phyloP scores from a whole-genome alignment of 2,113 vertebrate species.

The Oryzias woworae region DNA sequence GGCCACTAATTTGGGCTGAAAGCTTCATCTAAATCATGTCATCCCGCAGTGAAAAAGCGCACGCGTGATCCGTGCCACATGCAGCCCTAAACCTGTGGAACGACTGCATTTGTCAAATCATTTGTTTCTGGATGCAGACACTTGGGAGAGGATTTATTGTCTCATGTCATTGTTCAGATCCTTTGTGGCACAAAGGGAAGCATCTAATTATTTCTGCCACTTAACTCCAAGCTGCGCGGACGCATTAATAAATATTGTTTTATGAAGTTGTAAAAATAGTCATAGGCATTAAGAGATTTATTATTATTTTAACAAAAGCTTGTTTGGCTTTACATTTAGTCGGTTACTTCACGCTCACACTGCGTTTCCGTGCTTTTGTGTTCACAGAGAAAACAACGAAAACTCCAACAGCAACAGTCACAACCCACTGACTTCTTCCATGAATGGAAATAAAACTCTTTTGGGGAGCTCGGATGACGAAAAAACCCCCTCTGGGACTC shows the following conservation, averaged over 20 bases:
- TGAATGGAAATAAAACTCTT: conserved; percentile 97
- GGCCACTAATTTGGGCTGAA: conserved; percentile 74
- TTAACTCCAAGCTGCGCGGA: conserved; percentile 11
- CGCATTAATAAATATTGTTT: conserved; percentile 6
- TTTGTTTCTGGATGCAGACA: not conserved
- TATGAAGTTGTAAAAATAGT: not conserved
- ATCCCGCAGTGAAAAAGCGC: conserved; percentile 32
- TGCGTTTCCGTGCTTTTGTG: conserved; percentile 19
- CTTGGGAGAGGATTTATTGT: conserved; percentile 17
- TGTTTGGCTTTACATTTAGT: not conserved
- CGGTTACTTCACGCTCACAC: not conserved
- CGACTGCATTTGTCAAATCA: not conserved
- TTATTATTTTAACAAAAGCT: not conserved
- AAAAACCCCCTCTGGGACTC: conserved; percentile 95
- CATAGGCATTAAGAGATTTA: no score
- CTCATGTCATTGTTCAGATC: conserved; percentile 3
- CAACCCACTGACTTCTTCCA: conserved; percentile 91
- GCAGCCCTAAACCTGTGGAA: conserved; percentile 18
- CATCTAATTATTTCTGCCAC: conserved; percentile 28
- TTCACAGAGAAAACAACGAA: conserved; percentile 95
- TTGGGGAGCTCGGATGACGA: conserved; percentile 98
- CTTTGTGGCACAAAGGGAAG: not conserved
- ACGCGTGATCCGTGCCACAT: conserved; percentile 8
- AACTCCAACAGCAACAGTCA: conserved; percentile 96
- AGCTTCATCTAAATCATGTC: conserved; percentile 73